Base-by-base conservation (phyloP, 2,113 vertebrate species). In the Charina bottae region DNA sequence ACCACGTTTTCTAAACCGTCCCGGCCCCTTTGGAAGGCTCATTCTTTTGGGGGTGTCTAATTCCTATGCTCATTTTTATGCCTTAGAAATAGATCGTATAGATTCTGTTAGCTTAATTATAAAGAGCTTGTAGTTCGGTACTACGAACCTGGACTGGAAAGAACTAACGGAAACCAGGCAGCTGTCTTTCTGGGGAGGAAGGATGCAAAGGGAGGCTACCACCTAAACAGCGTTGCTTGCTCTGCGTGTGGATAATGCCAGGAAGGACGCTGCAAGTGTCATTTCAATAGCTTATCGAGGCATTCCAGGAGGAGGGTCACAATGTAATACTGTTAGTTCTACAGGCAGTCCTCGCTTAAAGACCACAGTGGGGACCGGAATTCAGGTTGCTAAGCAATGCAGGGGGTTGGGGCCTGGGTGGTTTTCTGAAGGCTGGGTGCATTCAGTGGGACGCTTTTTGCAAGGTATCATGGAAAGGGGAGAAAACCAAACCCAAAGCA, bases 381-480 rank as follows among this genome's bases (percentile, higher is more conserved):
- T 42, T 42, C 3, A 42, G 42, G 42, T 42, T 3, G 3, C 2
- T 42, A 42, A 42, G 42, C 42, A 42, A 3, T 42, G 42, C 42
- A 3, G 96, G 96, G 90, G n/a, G n/a, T 94, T 91, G 93, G 94
- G 95, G 58, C 46, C 93, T 54, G 88, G 94, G 95, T 95, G 90
- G 3, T 94, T 96, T 96, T 96, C 97, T 96, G 94, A 96, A 94
- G 96, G 97, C 96, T 96, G 96, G 97, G 97, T 90, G 94, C 95
- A 95, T 98, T 98, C 98, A 98, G 97, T 97, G 97, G 97, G 97
- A 97, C 98, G 97, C 97, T 97, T 78, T 91, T 89, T 96, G 97
- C 95, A 95, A 96, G 88, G 93, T 89, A 78, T 97, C 96, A 88
- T 92, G 96, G 96, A 96, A 97, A 89, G 72, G 87, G 95, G 91